phyloP scores from a whole-genome alignment of 2,888 invertebrate species.

The Adineta ricciae region DNA sequence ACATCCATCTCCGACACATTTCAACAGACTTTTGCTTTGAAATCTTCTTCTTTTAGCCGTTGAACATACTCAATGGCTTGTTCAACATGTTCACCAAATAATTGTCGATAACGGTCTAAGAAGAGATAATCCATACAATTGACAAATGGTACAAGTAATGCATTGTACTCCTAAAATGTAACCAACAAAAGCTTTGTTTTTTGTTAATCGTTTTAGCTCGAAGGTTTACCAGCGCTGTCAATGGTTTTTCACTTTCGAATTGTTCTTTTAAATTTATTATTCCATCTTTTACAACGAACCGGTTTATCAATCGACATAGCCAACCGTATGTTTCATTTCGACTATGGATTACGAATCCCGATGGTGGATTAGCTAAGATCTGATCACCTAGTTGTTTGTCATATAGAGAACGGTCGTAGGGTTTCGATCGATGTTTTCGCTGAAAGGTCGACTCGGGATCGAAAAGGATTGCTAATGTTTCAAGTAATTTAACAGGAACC shows the following conservation, averaged over 20 bases:
- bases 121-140: conserved; percentile 49
- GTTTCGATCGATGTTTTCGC: conserved; percentile 34
- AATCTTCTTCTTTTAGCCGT: conserved; percentile 48
- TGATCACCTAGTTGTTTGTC: conserved; percentile 32
- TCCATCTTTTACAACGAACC: conserved; percentile 51
- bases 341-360: conserved; percentile 7
- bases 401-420: neutral
- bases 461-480: conserved; percentile 48
- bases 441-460: conserved; percentile 52
- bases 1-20: too few species aligned
- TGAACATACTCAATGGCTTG: conserved; percentile 47
- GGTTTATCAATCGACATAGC: conserved; percentile 51
- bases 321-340: conserved; percentile 49
- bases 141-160: conserved; percentile 49
- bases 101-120: conserved; percentile 42
- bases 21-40: conserved; percentile 50
- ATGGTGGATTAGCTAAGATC: conserved; percentile 35
- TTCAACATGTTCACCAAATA: conserved; percentile 48
- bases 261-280: conserved; percentile 45
- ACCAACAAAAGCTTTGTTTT: neutral
- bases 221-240: conserved; percentile 49
- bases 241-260: conserved; percentile 41
- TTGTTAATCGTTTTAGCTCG: neutral
- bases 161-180: conserved; percentile 46
- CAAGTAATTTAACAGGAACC: conserved; percentile 46